Base-by-base conservation (phyloP, 2,888 invertebrate species). In the Phanerotoma sp. region DNA sequence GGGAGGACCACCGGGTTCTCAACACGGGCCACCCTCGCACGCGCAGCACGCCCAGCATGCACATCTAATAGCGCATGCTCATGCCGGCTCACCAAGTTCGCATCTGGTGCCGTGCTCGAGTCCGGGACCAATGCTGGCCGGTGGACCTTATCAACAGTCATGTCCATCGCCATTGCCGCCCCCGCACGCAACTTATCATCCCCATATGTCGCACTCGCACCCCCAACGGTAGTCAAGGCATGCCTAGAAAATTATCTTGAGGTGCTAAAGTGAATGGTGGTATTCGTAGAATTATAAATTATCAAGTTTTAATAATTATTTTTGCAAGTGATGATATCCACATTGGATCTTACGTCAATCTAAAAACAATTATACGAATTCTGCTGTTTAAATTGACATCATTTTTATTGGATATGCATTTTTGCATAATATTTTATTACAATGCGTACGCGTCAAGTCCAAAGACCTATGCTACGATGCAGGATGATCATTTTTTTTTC, bases 141-240 rank as follows among this genome's bases (percentile, higher is more conserved):
- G 73, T 40, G 77, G 74, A 42, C 69, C 78, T 70, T 75, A 74
- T 63, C 80, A 80, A 54, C 86, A 87, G 59, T 84, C 86, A 64
- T 87, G 87, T 75, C 86, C 87, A 58, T 89, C 90, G 66, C 90
- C 91, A 55, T 81, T 90, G 64, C 87, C 87, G 65, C 84, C 83
- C 57, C 82, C 82, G 59, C 83, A 82, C 67, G 77, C 78, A 54
- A 72, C 78, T 65, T 78, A 77, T 60, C 78, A 86, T 75, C 83
- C 86, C 61, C 86, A 86, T 72, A 84, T 86, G 84, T 81, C 83
- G 63, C 85, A 85, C 74, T 83, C 86, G 69, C 91, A 91, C 79
- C 85, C 88, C 69, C 91, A 91, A 80, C 89, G 91, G 85, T 91
- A 90, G 86, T 82, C 16, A 30, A 40, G 16, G 41, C 48, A 22